Base-by-base conservation (phyloP, 2,797 vertebrate species). In the Buceros bicornis region DNA sequence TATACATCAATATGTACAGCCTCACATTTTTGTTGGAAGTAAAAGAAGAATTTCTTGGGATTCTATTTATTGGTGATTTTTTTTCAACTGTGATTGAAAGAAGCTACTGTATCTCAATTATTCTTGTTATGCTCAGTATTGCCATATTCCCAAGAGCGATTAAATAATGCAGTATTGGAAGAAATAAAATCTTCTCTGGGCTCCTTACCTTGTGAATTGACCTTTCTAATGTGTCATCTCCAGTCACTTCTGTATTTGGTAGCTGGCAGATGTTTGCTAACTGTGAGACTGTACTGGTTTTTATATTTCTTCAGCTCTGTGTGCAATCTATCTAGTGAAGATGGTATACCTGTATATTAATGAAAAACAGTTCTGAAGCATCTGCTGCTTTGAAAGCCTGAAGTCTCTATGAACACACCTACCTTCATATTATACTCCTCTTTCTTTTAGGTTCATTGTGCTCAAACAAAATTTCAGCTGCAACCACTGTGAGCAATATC, bases 1-100 rank as follows among this genome's bases (percentile, higher is more conserved):
- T 69, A 93, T 29, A 10, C 53, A 65, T 95, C 82, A 97, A 16
- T 96, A 95, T 56, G 83, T 96, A 56, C 96, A 95, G 51, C 94
- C 96, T 91, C 89, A 89, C 35, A 94, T 89, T 76, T 94, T 97
- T 82, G 97, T 87, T 70, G 94, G 97, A 84, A 96, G 88, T 10
- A 83, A 96, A 62, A 89, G 72, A 40, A 54, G 13, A 40, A 10
- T 33, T 54, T 67, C 53, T 16, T 1, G 3, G 24, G 28, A 70
- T 64, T 70, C 47, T 14, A 47, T 77, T 86, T 71, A 50, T 56
- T 66, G 20, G 10, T 67, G 24, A 13, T 31, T 82, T 66, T 82
- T 82, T 70, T 79, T 37, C 28, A 69, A 16, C 19, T 65, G 26
- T 80, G 51, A 64, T 20, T 51, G 28, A 48, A 78, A 67, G 35